phyloP scores from a whole-genome alignment of 2,797 vertebrate genomes.

The Enteromius mattozi region DNA sequence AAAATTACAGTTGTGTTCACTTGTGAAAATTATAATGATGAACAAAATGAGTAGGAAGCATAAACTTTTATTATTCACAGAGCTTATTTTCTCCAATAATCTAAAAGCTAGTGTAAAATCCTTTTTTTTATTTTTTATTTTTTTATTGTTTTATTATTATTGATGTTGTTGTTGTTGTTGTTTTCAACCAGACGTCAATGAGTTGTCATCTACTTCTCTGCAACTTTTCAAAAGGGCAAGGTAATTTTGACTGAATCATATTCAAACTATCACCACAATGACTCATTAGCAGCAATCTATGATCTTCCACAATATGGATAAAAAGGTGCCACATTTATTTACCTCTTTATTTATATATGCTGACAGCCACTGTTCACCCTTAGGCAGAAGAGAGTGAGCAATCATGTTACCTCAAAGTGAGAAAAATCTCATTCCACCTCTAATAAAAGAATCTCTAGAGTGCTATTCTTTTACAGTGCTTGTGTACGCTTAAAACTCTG shows the following conservation, averaged over 20 bases:
- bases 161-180: too few species aligned
- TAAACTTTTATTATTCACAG: neutral
- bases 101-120: neutral
- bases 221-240: neutral
- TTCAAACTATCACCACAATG: neutral
- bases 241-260: neutral
- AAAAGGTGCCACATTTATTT: constrained; percentile 8
- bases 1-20: too few species aligned
- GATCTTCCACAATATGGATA: neutral
- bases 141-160: too few species aligned
- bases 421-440: constrained; percentile 32
- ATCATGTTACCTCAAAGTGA: constrained; percentile 13
- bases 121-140: too few species aligned
- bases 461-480: constrained; percentile 30
- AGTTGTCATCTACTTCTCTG: neutral
- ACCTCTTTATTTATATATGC: constrained; percentile 10
- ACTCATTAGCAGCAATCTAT: neutral
- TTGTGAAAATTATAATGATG: too few species aligned
- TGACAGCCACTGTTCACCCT: neutral
- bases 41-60: neutral
- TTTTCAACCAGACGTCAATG: neutral
- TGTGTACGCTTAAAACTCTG: constrained; percentile 32
- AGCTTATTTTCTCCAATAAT: neutral
- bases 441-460: constrained; percentile 31
- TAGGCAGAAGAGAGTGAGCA: constrained; percentile 9